phyloP scores from a whole-genome alignment of 2,797 vertebrate species.

The Tokudaia muenninki region DNA sequence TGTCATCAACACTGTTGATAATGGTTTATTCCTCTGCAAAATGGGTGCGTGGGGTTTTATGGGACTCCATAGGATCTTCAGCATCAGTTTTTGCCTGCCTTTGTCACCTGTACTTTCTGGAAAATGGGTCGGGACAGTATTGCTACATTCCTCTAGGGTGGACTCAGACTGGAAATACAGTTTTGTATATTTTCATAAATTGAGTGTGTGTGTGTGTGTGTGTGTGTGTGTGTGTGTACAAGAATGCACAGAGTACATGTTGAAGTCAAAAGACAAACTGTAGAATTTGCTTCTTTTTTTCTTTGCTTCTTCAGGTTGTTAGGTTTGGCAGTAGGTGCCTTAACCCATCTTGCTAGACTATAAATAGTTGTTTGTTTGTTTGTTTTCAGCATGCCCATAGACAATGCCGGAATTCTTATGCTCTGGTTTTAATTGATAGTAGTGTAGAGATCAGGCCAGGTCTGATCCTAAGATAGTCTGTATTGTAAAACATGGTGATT shows the following conservation, averaged over 20 bases:
- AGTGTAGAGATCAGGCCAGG: background rate
- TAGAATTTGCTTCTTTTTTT: background rate
- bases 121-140: background rate
- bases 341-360: background rate
- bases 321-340: background rate
- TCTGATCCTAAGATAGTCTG: background rate
- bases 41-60: background rate
- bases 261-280: background rate
- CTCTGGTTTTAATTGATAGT: conserved; percentile 36
- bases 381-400: background rate
- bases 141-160: background rate
- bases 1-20: background rate
- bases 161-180: background rate
- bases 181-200: background rate
- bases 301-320: background rate
- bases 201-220: background rate
- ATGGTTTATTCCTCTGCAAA: background rate
- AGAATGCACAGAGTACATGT: background rate
- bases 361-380: background rate
- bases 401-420: background rate
- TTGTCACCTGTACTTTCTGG: background rate
- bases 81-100: background rate
- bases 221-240: background rate
- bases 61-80: background rate
- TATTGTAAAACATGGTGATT: background rate